phyloP scores from a whole-genome alignment of 2,888 invertebrate genomes.

The Nebria salina region DNA sequence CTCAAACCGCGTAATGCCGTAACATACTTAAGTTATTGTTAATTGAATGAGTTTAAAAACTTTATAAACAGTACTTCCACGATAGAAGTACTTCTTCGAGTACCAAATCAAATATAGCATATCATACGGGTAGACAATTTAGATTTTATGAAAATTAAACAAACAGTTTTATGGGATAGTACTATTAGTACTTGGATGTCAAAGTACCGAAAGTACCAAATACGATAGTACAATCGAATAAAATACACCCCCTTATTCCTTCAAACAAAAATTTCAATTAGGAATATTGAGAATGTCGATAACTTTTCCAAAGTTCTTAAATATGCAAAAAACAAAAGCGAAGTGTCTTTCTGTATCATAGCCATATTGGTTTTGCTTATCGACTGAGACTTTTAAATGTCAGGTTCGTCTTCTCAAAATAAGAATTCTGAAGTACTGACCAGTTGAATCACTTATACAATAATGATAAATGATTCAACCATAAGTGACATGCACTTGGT shows the following conservation, averaged over 20 bases:
- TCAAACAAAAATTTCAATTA: neutral
- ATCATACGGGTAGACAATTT: too few species aligned
- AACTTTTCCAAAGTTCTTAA: neutral
- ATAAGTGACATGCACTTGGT: neutral
- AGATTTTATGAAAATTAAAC: too few species aligned
- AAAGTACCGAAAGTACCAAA: neutral
- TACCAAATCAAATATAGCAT: too few species aligned
- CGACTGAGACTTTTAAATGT: neutral
- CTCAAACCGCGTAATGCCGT: neutral
- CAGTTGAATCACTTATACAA: neutral
- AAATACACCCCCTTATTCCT: neutral
- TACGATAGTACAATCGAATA: neutral
- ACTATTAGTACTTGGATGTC: neutral
- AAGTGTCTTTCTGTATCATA: neutral
- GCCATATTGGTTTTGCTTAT: neutral
- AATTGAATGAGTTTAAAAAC: too few species aligned
- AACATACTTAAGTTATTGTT: too few species aligned
- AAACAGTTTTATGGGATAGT: neutral
- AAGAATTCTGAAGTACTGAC: neutral
- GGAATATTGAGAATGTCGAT: neutral
- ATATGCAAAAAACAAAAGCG: neutral
- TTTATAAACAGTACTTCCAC: too few species aligned
- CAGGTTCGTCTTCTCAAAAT: neutral
- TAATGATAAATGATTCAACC: neutral
- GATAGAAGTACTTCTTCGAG: too few species aligned